Evolutionary conservation across 1,140 invertebrate genomes (phyloP), one percentile per base, ranked within the genome.

Genomic region (Propsilocerus akamusi): DNA sequence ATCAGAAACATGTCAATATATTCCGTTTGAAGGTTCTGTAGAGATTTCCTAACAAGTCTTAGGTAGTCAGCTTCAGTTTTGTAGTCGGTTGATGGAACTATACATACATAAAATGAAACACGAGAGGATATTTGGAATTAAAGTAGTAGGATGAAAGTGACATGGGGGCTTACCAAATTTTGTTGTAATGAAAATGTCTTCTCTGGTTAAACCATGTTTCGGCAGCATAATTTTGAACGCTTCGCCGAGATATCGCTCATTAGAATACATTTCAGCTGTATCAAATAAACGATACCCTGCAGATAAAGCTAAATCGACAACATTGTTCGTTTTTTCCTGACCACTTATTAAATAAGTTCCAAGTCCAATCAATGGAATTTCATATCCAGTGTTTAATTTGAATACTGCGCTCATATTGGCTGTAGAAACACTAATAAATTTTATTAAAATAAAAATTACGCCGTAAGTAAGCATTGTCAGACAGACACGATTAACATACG

Each of bases 151-250:
- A 17, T 37, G 32, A 5, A 2, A 41, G 22, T 41, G 22, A 7
- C n/a, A n/a, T n/a, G n/a, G 4, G 3, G 20, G 7, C 34, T 22
- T 41, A 41, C 34, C 34, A 20, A 41, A 41, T 66, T 78, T 77
- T 46, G 73, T 74, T 12, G 74, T 75, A 26, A 78, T 65, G 53
- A 75, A 78, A 46, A 78, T 61, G 53, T 78, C 73, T 49, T 68
- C 55, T 56, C 73, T 59, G 41, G 59, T 65, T 5, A 75, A 51
- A 23, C 60, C 58, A 51, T 66, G 59, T 47, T 62, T 66, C 11
- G 60, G 59, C 6, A 68, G 52, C 4, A 66, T 49, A 23, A 62
- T 56, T 56, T 68, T 61, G 4, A 78, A 58, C 26, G 66, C 62
- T 50, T 63, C 53, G 37, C 74, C 75, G 53, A 78, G 73, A 37